A percentile compares a stretch with the other conserved stretches of the same genome.
These are phyloP conservation scores for Molossus alvarezi DNA, from an alignment of 2,797 vertebrate genomes.

Conservation along the genomic window DNA sequence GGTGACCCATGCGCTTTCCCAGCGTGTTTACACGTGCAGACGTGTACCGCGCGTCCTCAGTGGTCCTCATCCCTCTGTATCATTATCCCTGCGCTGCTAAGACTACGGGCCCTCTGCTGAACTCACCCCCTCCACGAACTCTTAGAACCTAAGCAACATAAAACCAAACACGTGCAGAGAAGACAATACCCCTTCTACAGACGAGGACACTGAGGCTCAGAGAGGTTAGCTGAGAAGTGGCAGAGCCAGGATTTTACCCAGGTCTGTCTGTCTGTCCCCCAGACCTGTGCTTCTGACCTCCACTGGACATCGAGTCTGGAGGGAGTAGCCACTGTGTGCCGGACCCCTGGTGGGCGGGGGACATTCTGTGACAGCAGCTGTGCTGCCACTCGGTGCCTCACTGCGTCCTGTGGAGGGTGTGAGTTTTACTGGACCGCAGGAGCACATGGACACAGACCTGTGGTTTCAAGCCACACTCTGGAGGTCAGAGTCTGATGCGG, in stretches of 20 bases:
- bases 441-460: background rate
- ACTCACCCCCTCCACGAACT: fast-evolving
- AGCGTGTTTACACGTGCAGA: fast-evolving
- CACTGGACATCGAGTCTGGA: fast-evolving
- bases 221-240: background rate
- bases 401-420: fast-evolving
- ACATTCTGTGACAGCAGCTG: background rate
- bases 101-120: fast-evolving
- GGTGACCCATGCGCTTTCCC: fast-evolving
- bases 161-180: background rate
- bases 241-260: background rate
- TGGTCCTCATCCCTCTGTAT: fast-evolving
- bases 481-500: background rate
- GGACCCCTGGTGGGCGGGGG: fast-evolving
- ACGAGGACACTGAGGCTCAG: background rate
- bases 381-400: fast-evolving
- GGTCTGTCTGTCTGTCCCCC: background rate
- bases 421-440: background rate
- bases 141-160: background rate
- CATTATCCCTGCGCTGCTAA: background rate
- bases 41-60: fast-evolving
- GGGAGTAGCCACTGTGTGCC: fast-evolving
- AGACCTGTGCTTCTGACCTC: background rate
- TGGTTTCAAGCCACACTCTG: background rate
- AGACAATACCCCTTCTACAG: background rate